Conservation (phyloP, 2,888 invertebrate species). For the Lepidochrysops patricia region DNA sequence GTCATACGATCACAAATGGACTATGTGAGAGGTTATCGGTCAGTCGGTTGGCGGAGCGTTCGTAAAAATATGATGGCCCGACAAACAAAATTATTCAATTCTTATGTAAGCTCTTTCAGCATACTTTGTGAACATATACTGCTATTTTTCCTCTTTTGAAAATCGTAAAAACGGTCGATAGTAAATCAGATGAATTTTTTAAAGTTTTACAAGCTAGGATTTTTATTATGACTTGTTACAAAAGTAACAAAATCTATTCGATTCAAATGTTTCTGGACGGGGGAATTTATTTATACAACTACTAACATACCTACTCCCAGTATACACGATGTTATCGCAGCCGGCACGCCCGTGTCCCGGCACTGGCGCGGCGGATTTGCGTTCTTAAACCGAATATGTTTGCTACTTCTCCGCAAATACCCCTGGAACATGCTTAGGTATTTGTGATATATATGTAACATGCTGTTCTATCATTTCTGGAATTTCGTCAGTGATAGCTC, state of each 20-base stretch:
- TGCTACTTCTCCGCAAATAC: conserved; percentile 23
- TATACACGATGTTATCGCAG: conserved; percentile 11
- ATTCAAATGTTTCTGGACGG: background rate
- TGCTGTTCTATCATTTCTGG: no score
- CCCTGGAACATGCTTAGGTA: conserved; percentile 20
- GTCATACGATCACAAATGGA: conserved; percentile 12
- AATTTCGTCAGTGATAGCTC: background rate
- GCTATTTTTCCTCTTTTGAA: no score
- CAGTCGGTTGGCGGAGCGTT: background rate
- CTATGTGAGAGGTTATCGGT: conserved; percentile 4
- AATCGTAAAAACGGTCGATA: no score
- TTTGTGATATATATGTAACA: no score
- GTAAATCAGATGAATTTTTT: no score
- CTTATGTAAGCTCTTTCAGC: background rate
- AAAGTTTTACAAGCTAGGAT: no score
- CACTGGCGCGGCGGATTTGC: conserved; percentile 21
- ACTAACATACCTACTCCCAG: background rate
- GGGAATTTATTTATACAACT: background rate
- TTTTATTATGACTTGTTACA: no score
- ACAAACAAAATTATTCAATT: conserved; percentile 9
- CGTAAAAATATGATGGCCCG: background rate
- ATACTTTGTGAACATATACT: no score
- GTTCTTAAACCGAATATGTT: conserved; percentile 20
- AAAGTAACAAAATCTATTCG: no score
- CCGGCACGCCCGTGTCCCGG: conserved; percentile 17